Base-by-base conservation (phyloP, 2,888 invertebrate genomes). In the Synanthedon vespiformis region DNA sequence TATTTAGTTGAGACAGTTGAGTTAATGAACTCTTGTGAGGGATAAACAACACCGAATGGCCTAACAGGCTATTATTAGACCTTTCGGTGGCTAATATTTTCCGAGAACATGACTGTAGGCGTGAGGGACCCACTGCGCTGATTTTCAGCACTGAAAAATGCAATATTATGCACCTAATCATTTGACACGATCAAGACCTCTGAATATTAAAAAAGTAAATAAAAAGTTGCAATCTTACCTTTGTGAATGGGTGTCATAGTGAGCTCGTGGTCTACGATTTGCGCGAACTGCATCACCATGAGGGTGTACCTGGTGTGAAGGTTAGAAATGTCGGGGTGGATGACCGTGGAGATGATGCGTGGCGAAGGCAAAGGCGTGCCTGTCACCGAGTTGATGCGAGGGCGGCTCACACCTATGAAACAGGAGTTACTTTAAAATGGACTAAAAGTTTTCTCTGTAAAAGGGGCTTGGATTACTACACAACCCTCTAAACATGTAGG, bases 281-380 rank as follows among this genome's bases (percentile, higher is more conserved):
- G 97, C 0, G 96, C 97, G 67, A 92, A 97, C 84, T 97, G 97
- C 97, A 98, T 98, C 47, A 94, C 90, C 94, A 97, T 95, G 14
- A 97, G 84, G 0, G 96, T 94, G 77, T 97, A 97, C 5, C 95
- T 89, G 0, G 92, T 93, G 70, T 96, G 96, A 16, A 96, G 87
- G 71, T 96, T 95, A 40, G 95, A 95, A 55, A 96, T 95, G 67
- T 97, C 96, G 0, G 96, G 95, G 75, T 98, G 98, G 51, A 98
- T 94, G 1, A 93, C 91, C 0, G 95, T 94, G 0, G 97, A 97
- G 41, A 98, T 91, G 0, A 93, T 88, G 47, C 98, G 89, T 0
- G 97, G 95, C 27, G 96, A 95, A 0, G 97, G 97, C 16, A 98
- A 80, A 0, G 91, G 90, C 0, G 86, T 82, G 3, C 97, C 96